Evolutionary conservation across 1,140 invertebrate genomes (phyloP), one percentile per base, ranked within the genome.

Genomic region (Drosophila nikananu): DNA sequence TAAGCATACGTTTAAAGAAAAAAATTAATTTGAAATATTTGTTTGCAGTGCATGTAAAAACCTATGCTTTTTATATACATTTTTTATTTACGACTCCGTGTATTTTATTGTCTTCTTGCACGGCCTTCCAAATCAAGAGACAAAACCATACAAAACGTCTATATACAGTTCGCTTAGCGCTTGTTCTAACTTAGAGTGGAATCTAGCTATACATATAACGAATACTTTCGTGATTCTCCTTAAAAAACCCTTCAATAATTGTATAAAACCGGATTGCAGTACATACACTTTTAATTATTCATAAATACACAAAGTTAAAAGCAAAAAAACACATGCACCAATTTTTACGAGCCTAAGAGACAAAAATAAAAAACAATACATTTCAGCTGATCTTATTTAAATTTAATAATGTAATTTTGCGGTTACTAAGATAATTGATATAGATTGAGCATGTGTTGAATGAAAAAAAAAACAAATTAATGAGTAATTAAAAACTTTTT

Each of bases 321-420:
- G n/a, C n/a, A n/a, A 25, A 48, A 73, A 59, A 60, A 73, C 65
- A 71, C 64, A 72, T 67, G 39, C 72, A 70, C 81, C 81, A 63
- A 79, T 72, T 86, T 86, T 64, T 80, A 68, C 80, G 71, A 62
- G 64, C 61, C 54, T 49, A 59, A 46, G 48, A 70, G 67, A 68
- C 39, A 52, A 72, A 42, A 75, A 80, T 63, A 46, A 76, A 46
- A 61, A 61, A 62, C 52, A 51, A 59, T n/a, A 51, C 57, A 80
- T 74, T 82, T 86, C 83, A 87, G 80, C 83, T 86, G 83, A 86
- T 86, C 83, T 86, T 86, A 82, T 83, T 81, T 86, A 77, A 82
- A 83, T 86, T 67, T 77, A 82, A 82, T 80, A 71, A 76, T 86
- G 63, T 86, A 68, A 80, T 82, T 55, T 23, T 86, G 79, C 71